Conservation (phyloP, 2,113 vertebrate genomes). For the Picathartes gymnocephalus region DNA sequence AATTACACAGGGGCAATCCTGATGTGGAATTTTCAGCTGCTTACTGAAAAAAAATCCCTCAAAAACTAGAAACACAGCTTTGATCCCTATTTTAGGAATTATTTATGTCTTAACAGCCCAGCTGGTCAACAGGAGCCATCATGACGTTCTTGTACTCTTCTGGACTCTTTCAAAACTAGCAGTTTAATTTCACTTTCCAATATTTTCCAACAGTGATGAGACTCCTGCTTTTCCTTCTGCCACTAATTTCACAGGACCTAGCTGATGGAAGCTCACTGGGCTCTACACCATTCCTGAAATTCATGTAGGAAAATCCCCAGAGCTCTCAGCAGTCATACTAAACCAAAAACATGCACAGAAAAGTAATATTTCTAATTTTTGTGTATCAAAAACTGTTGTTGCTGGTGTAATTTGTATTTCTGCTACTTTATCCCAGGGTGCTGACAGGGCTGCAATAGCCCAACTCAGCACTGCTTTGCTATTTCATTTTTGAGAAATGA, state of each 20-base stretch:
- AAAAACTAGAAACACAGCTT: not conserved
- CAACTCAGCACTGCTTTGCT: not conserved
- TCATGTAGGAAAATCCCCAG: not conserved
- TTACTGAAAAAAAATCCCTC: not conserved
- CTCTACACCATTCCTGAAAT: not conserved
- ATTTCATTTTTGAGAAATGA: not conserved
- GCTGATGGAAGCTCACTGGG: not conserved
- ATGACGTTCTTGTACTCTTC: not conserved
- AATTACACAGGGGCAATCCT: not conserved
- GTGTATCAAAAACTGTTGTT: not conserved
- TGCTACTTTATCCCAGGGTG: not conserved
- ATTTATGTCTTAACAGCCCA: not conserved
- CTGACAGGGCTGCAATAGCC: not conserved
- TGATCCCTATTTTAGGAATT: not conserved
- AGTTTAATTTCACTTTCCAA: not conserved
- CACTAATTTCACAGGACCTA: not conserved
- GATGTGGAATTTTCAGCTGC: not conserved
- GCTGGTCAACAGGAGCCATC: not conserved
- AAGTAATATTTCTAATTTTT: not conserved
- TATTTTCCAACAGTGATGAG: not conserved
- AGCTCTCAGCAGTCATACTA: not conserved
- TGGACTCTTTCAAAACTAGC: not conserved
- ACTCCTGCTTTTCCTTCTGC: not conserved
- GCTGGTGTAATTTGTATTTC: constrained; percentile 1
- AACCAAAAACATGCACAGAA: not conserved